Evolutionary conservation across 1,140 invertebrate genomes (phyloP).

Genomic region (Riptortus pedestris): DNA sequence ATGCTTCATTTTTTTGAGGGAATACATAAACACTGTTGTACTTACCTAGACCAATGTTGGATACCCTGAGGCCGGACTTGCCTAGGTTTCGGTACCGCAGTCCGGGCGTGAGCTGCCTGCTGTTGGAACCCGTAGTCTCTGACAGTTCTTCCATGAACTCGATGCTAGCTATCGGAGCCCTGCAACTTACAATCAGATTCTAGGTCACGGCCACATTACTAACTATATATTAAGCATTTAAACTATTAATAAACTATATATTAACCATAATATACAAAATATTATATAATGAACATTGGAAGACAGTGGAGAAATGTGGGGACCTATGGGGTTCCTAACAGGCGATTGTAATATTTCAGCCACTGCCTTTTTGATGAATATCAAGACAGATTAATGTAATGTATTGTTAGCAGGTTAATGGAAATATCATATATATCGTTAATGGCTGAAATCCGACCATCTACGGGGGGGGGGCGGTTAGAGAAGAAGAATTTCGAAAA

Average conservation of each 20-base stretch:
- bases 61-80: slow-evolving; percentile 82
- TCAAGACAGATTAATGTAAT: no score
- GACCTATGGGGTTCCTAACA: background rate
- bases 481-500: no score
- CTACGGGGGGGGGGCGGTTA: no score
- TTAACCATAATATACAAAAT: background rate
- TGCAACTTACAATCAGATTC: slow-evolving; percentile 69
- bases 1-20: no score
- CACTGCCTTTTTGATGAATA: no score
- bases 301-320: background rate
- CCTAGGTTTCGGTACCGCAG: slow-evolving; percentile 82
- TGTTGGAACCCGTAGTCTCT: slow-evolving; percentile 42
- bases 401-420: no score
- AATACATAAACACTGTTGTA: no score
- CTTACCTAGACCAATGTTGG: slow-evolving; percentile 77
- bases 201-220: no score
- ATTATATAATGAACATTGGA: background rate
- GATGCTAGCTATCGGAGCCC: slow-evolving; percentile 77
- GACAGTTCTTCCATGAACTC: slow-evolving; percentile 88
- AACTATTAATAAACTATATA: slow-evolving; percentile 11
- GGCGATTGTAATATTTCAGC: no score
- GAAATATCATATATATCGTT: no score
- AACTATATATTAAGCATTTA: no score
- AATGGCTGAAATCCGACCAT: no score
- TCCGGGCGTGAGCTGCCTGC: slow-evolving; percentile 53